Base-by-base conservation (phyloP, 1,140 invertebrate species). In the Ips nitidus region DNA sequence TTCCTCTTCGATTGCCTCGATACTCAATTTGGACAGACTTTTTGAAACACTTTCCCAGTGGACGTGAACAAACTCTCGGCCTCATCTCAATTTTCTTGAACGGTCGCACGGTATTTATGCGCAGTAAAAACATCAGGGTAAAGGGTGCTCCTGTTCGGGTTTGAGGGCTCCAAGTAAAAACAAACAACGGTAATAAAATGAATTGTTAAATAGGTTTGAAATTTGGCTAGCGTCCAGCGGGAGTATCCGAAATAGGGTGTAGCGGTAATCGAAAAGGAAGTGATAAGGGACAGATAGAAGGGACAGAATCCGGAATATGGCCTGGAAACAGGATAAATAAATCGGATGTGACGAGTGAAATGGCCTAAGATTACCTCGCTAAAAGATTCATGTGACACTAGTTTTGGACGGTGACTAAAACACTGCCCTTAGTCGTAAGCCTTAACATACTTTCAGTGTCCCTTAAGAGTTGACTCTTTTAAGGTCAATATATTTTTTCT, bases 281-380 rank as follows among this genome's bases (percentile, higher is more conserved):
- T 75, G 74, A 75, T 75, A 73, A 69, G 71, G 72, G 64, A 45
- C 73, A 66, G 75, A 76, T 76, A 75, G 75, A 70, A 72, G 52
- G 72, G 65, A 65, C 63, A 41, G 68, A 67, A 71, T 74, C 73
- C 69, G 72, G 75, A 75, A 76, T 76, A 76, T 76, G 74, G 75
- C 70, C 66, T 69, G 74, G 74, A 75, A 76, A 76, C 72, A 71
- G 64, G 71, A 71, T 47, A 76, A 76, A 76, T 76, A 72, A 74
- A 76, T 61, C 75, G 74, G 75, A 74, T 74, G 71, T 73, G 71
- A 75, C 72, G 72, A 70, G 56, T 74, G 74, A 75, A 73, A 62
- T 47, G 67, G 41, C 58, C 56, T 41, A 62, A 70, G 62, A 58
- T 68, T 68, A 68, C 37, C 22, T 38, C 41, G 36, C 39, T n/a